These are phyloP conservation scores for Parauchenoglanis punctatus DNA, from an alignment of 2,797 vertebrate species.

Conservation along the genomic window DNA sequence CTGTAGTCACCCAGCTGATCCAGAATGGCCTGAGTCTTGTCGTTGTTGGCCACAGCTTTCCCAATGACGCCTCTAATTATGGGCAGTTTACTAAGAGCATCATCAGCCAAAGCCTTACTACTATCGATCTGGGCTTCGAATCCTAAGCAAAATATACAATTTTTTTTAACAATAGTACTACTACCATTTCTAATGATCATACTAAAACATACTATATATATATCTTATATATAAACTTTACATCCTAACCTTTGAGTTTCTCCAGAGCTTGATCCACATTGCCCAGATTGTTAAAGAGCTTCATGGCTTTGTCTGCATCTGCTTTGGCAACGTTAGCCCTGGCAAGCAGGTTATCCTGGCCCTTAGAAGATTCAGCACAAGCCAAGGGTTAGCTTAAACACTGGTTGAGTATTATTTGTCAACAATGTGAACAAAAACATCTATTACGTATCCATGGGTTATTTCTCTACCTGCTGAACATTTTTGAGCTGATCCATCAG, in stretches of 20 bases:
- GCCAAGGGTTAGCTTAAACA: neutral
- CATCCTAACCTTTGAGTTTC: slow-evolving; percentile 79
- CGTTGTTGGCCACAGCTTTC: slow-evolving; percentile 74
- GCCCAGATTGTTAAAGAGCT: slow-evolving; percentile 75
- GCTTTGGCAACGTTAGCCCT: slow-evolving; percentile 80
- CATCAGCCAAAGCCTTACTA: slow-evolving; percentile 76
- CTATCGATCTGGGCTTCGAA: slow-evolving; percentile 81
- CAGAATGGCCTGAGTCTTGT: slow-evolving; percentile 67
- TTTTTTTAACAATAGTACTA: neutral
- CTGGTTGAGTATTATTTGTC: neutral
- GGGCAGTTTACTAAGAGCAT: slow-evolving; percentile 79
- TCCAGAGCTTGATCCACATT: slow-evolving; percentile 81
- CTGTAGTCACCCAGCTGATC: slow-evolving; percentile 61
- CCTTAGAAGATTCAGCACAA: slow-evolving; percentile 66
- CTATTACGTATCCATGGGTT: neutral
- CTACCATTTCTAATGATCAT: neutral
- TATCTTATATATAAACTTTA: no score
- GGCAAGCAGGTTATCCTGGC: slow-evolving; percentile 73
- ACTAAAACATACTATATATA: neutral
- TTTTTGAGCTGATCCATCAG: slow-evolving; percentile 60
- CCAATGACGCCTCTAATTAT: slow-evolving; percentile 78
- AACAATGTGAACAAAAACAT: neutral
- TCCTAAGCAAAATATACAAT: slow-evolving; percentile 67
- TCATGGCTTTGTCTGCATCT: slow-evolving; percentile 75
- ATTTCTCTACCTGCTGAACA: slow-evolving; percentile 67